Evolutionary conservation across 1,140 invertebrate genomes (phyloP).

Genomic region (Leptoteleia sp.): DNA sequence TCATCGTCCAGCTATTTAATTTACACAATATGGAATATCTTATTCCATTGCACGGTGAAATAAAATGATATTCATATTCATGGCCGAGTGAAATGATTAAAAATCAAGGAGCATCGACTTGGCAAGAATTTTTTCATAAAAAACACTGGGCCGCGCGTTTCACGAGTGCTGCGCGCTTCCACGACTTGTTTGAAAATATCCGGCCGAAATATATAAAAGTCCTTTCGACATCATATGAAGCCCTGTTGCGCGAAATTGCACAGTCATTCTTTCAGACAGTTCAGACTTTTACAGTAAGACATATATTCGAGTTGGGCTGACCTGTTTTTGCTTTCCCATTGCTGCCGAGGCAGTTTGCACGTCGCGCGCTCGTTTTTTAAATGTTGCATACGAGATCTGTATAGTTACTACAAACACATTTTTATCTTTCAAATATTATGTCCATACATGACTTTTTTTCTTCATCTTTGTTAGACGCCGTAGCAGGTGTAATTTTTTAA

Average conservation of each 20-base stretch:
- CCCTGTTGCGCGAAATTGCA: conserved; percentile 56
- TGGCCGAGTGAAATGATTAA: conserved; percentile 27
- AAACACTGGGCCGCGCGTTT: background rate
- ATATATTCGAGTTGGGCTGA: conserved; percentile 57
- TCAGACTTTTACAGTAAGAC: conserved; percentile 54
- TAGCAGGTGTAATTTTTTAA: no score
- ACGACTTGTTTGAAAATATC: conserved; percentile 30
- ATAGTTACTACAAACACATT: conserved; percentile 17
- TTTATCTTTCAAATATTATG: conserved; percentile 6
- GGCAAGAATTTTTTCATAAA: conserved; percentile 46
- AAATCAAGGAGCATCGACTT: conserved; percentile 32
- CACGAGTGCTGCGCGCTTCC: conserved; percentile 9
- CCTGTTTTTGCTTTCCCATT: conserved; percentile 57
- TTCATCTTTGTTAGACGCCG: no score
- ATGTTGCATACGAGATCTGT: conserved; percentile 25
- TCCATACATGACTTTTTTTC: conserved; percentile 1
- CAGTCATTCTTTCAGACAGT: conserved; percentile 54
- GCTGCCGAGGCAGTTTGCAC: conserved; percentile 41
- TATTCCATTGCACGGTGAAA: background rate
- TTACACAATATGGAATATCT: background rate
- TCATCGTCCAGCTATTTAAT: background rate
- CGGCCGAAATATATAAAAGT: conserved; percentile 33
- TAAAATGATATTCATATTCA: conserved; percentile 29
- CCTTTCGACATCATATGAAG: conserved; percentile 28
- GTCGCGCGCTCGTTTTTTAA: conserved; percentile 33